Evolutionary conservation across 2,797 vertebrate species (phyloP).

Genomic region (Crocodylus rhombifer): DNA sequence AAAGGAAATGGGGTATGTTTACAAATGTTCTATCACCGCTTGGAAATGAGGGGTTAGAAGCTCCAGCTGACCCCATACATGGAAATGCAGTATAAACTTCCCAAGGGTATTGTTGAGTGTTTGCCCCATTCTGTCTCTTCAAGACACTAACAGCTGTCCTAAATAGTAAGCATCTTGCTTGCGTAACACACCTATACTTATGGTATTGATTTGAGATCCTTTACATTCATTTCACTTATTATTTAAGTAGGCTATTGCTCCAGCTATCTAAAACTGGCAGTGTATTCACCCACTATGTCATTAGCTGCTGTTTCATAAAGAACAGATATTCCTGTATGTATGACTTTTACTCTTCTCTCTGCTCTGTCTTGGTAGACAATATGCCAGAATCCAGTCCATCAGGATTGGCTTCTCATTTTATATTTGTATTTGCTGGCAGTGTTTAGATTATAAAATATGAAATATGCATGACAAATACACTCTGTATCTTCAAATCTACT

Average conservation of each 20-base stretch:
- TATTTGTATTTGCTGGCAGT: background rate
- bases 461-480: background rate
- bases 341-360: accelerated
- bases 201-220: background rate
- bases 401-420: background rate
- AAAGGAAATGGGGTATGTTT: background rate
- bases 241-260: background rate
- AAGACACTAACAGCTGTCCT: background rate
- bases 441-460: background rate
- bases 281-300: accelerated
- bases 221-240: background rate
- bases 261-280: background rate
- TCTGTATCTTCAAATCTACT: background rate
- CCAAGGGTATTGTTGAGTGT: background rate
- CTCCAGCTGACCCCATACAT: background rate
- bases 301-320: accelerated
- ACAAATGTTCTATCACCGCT: no score
- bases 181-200: background rate
- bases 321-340: accelerated
- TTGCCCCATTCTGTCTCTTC: background rate
- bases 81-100: background rate
- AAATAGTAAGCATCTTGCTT: background rate
- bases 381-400: background rate
- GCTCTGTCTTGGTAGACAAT: background rate
- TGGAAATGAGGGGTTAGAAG: background rate